Conservation (phyloP, 2,888 invertebrate species). For the Erynnis tages region DNA sequence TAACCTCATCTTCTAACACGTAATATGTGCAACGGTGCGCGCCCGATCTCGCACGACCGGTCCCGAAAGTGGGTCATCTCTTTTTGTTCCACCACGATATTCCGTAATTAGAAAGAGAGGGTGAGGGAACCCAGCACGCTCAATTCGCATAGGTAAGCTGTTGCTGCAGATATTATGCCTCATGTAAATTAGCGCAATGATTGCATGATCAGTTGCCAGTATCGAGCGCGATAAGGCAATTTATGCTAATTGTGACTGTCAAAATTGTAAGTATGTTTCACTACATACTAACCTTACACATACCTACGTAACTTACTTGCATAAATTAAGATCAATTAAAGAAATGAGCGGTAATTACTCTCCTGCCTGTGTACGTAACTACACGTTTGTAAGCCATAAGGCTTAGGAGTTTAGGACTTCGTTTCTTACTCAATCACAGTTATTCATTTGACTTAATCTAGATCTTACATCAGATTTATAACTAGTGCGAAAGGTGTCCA, state of each 20-base stretch:
- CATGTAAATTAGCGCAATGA: constrained; percentile 41
- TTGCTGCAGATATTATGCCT: constrained; percentile 42
- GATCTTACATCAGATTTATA: too few relatives aligned
- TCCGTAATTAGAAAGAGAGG: constrained; percentile 79
- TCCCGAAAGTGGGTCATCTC: constrained; percentile 79
- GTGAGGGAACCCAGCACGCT: constrained; percentile 44
- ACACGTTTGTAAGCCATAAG: too few relatives aligned
- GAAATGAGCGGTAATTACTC: background rate
- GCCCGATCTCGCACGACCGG: constrained; percentile 79
- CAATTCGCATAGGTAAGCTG: constrained; percentile 43
- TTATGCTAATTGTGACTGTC: constrained; percentile 12
- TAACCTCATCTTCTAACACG: constrained; percentile 74
- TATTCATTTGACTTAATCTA: too few relatives aligned
- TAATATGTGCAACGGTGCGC: constrained; percentile 78
- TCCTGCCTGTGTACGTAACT: too few relatives aligned
- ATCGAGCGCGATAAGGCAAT: constrained; percentile 19
- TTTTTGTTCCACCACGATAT: constrained; percentile 79
- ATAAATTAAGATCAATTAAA: background rate
- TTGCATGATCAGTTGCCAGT: constrained; percentile 25
- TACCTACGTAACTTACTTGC: too few relatives aligned
- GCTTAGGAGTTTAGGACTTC: too few relatives aligned
- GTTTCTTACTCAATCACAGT: too few relatives aligned
- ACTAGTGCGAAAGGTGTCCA: too few relatives aligned
- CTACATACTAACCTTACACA: constrained; percentile 6
- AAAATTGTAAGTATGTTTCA: constrained; percentile 9